phyloP scores from a whole-genome alignment of 2,888 invertebrate species.

The Leucania comma region DNA sequence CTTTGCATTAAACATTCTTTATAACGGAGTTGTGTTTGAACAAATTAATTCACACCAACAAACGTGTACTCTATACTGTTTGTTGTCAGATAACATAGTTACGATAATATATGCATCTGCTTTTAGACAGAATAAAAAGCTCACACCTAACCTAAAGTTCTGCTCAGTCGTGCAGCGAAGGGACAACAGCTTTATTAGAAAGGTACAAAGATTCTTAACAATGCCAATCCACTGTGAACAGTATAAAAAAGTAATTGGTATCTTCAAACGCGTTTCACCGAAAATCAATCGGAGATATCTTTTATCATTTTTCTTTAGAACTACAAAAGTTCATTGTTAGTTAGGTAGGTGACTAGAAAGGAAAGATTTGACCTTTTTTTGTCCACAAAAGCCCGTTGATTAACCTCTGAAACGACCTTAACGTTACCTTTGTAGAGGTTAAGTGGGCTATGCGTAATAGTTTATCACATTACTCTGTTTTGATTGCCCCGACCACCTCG shows the following conservation, averaged over 20 bases:
- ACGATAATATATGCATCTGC: slow-evolving; percentile 50
- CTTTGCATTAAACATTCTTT: slow-evolving; percentile 50
- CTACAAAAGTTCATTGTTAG: slow-evolving; percentile 44
- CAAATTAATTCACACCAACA: slow-evolving; percentile 58
- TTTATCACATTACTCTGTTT: slow-evolving; percentile 63
- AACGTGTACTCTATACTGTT: slow-evolving; percentile 43
- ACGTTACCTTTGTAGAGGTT: slow-evolving; percentile 43
- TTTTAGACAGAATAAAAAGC: slow-evolving; percentile 35
- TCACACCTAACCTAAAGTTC: slow-evolving; percentile 27
- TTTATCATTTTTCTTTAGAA: slow-evolving; percentile 47
- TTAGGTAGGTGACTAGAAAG: slow-evolving; percentile 22
- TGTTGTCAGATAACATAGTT: slow-evolving; percentile 47
- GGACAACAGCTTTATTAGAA: slow-evolving; percentile 36
- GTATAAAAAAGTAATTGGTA: slow-evolving; percentile 52
- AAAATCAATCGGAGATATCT: slow-evolving; percentile 51
- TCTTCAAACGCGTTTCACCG: slow-evolving; percentile 45
- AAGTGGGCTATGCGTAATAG: slow-evolving; percentile 50
- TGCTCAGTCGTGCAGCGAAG: slow-evolving; percentile 23
- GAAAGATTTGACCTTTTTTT: slow-evolving; percentile 30
- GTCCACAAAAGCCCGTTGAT: slow-evolving; percentile 24
- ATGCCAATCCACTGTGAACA: slow-evolving; percentile 25
- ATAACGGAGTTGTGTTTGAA: slow-evolving; percentile 53
- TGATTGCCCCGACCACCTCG: slow-evolving; percentile 68
- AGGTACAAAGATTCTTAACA: slow-evolving; percentile 32
- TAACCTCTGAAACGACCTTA: slow-evolving; percentile 48